Conservation (phyloP, 2,113 vertebrate genomes). For the Apus apus region DNA sequence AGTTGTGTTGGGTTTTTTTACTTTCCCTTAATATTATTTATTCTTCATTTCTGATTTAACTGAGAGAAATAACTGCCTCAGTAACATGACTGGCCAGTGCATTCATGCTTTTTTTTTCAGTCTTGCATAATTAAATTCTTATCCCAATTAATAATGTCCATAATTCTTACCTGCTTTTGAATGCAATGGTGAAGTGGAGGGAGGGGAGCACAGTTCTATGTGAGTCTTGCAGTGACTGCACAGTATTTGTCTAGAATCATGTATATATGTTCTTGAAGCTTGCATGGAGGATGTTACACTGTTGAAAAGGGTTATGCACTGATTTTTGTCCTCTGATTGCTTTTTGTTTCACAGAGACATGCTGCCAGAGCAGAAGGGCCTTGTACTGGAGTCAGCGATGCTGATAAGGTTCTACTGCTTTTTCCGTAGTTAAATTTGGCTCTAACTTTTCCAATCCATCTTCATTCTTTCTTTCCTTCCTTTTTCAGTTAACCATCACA, state of each 20-base stretch:
- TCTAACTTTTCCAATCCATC: constrained; percentile 61
- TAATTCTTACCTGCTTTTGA: background rate
- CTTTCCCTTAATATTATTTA: background rate
- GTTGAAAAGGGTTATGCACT: constrained; percentile 68
- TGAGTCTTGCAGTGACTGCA: background rate
- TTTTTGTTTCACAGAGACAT: constrained; percentile 87
- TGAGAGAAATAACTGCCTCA: background rate
- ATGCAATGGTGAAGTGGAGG: background rate
- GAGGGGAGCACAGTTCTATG: background rate
- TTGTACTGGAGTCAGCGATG: constrained; percentile 85
- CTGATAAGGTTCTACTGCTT: constrained; percentile 88
- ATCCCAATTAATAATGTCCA: background rate
- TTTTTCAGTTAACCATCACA: constrained; percentile 75
- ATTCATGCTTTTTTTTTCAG: background rate
- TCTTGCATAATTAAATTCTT: background rate
- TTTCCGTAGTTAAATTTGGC: constrained; percentile 69
- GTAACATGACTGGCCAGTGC: background rate
- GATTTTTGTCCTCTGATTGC: constrained; percentile 84
- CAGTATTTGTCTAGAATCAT: background rate
- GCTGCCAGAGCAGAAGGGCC: constrained; percentile 79
- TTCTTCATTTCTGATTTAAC: background rate
- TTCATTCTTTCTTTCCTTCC: constrained; percentile 62
- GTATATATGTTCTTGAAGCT: background rate
- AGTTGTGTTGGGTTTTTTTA: background rate
- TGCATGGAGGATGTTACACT: constrained; percentile 21